Evolutionary conservation across 2,113 vertebrate species (phyloP).

Genomic region (Xenotilapia longispinis): DNA sequence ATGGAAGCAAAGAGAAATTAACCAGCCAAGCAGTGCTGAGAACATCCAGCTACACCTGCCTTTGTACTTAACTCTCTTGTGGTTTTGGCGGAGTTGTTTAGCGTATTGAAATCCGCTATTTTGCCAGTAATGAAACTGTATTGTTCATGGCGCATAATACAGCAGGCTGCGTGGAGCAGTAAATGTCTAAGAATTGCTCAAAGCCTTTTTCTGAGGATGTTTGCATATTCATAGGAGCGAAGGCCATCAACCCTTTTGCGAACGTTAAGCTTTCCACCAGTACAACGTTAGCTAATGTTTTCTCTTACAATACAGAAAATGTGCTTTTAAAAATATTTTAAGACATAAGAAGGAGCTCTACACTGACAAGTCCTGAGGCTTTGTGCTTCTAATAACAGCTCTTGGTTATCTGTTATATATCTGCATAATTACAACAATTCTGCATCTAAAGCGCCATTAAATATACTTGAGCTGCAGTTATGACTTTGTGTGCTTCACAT

Average conservation of each 20-base stretch:
- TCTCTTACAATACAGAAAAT: neutral
- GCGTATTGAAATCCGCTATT: neutral
- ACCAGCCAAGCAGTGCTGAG: conserved; percentile 17
- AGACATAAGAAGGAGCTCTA: neutral
- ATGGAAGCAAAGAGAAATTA: conserved; percentile 32
- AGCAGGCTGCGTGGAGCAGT: neutral
- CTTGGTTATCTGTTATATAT: neutral
- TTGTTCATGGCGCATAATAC: neutral
- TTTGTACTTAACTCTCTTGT: neutral
- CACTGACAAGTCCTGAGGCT: neutral
- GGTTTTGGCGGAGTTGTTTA: neutral
- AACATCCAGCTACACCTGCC: neutral
- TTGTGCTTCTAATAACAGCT: neutral
- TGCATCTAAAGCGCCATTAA: conserved; percentile 17
- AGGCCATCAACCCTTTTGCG: neutral
- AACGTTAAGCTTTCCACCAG: neutral
- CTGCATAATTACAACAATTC: conserved; percentile 18
- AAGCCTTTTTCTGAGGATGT: neutral
- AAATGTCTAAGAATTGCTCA: neutral
- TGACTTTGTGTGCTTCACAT: conserved; percentile 5
- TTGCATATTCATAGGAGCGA: neutral
- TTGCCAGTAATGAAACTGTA: neutral
- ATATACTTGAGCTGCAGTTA: conserved; percentile 10
- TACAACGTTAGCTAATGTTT: neutral
- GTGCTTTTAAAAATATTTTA: neutral